Base-by-base conservation (phyloP, 2,113 vertebrate genomes). In the Sphaerodactylus townsendi region DNA sequence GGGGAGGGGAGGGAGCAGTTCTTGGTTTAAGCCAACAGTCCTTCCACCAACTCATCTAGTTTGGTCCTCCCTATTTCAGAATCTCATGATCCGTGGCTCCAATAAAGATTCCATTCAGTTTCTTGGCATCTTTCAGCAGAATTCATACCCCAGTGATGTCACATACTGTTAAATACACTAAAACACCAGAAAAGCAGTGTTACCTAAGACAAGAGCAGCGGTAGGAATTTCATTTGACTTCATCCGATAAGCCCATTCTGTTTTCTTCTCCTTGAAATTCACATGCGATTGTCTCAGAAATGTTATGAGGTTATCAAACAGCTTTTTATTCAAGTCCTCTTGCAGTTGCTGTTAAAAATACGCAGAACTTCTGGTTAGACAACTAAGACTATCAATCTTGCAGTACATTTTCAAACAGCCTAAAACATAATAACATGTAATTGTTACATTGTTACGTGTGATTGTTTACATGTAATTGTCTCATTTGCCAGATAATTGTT, bases 181-280 rank as follows among this genome's bases (percentile, higher is more conserved):
- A 56, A 84, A 77, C n/a, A 23, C 17, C 33, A 81, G n/a, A 86
- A 81, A 59, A 87, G 70, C 73, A 79, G 59, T 62, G 25, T 91
- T 95, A 97, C 99, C 98, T 64, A 99, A 96, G 77, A 98, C 88
- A 70, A 99, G 95, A 78, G 98, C 98, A 48, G 99, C 99, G 56
- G 98, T 96, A 85, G 98, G 98, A 84, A 99, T 99, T 96, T 99
- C 99, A 86, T 91, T 97, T 85, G 95, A 96, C 85, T 97, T 97
- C 97, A 98, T 96, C 75, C 79, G 95, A 77, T 90, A 96, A 28
- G 94, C 91, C 98, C 98, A 99, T 87, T 97, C 92, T 87, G 91
- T 91, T 69, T 91, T 93, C 85, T 94, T 95, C 79, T 95, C 94
- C 56, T 91, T 95, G 85, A 96, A 95, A 3, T 89, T 92, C 65